Evolutionary conservation across 2,113 vertebrate species (phyloP).

Genomic region (Podilymbus podiceps): DNA sequence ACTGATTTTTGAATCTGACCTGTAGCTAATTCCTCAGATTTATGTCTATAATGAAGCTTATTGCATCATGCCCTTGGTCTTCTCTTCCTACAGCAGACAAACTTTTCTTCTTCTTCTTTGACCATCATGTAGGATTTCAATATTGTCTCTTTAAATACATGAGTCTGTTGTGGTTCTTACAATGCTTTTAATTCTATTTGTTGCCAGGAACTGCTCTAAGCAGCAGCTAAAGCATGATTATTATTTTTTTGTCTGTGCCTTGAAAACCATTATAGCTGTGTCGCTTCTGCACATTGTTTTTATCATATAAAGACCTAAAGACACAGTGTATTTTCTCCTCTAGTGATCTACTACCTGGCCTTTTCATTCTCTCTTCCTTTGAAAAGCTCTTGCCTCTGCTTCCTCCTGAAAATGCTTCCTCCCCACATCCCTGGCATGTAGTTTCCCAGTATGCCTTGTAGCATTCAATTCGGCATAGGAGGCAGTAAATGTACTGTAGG

Average conservation of each 20-base stretch:
- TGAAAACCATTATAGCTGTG: not conserved
- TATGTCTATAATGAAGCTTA: not conserved
- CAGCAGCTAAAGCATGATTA: not conserved
- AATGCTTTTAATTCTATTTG: not conserved
- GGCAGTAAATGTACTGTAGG: not conserved
- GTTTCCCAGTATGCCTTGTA: not conserved
- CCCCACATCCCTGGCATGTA: not conserved
- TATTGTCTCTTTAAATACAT: not conserved
- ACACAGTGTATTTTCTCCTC: conserved; percentile 7
- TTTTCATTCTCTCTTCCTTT: not conserved
- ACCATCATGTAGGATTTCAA: not conserved
- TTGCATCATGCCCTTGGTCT: not conserved
- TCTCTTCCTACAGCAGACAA: not conserved
- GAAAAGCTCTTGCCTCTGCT: not conserved
- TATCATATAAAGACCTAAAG: not conserved
- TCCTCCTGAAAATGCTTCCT: not conserved
- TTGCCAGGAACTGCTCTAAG: not conserved
- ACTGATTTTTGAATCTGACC: not conserved
- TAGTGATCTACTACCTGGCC: not conserved
- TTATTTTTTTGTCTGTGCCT: not conserved
- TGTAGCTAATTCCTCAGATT: not conserved
- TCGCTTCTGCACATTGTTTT: conserved; percentile 9
- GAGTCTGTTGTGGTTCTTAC: not conserved
- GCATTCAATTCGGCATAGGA: fast-evolving
- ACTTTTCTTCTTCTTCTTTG: not conserved